Evolutionary conservation across 2,888 invertebrate species (phyloP).

Genomic region (Caenorhabditis sinica): DNA sequence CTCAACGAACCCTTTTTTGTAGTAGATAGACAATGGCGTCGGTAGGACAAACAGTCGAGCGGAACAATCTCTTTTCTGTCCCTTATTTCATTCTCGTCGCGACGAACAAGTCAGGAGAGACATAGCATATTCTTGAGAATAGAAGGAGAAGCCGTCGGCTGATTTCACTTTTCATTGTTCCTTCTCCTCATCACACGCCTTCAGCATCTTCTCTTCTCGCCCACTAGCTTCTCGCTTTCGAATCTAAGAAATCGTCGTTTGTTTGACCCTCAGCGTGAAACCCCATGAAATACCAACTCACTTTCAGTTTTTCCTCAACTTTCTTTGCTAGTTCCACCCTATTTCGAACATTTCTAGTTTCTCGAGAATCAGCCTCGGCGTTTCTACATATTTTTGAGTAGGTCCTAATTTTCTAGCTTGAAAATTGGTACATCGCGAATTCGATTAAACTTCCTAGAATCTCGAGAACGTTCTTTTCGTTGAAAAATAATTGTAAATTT

Average conservation of each 20-base stretch:
- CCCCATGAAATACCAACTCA: slow-evolving; percentile 2
- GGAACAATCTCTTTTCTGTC: slow-evolving; percentile 34
- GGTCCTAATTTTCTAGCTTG: no score
- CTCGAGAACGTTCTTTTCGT: neutral
- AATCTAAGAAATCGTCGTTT: slow-evolving; percentile 27
- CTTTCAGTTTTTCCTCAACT: neutral
- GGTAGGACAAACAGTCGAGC: slow-evolving; percentile 25
- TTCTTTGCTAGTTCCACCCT: neutral
- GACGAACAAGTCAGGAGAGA: slow-evolving; percentile 32
- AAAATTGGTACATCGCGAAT: no score
- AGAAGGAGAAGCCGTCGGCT: slow-evolving; percentile 28
- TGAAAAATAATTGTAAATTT: slow-evolving; percentile 19
- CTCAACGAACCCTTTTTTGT: slow-evolving; percentile 16
- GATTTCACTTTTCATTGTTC: slow-evolving; percentile 58
- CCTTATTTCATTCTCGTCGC: slow-evolving; percentile 20
- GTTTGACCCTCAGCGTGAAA: slow-evolving; percentile 35
- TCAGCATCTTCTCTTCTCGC: slow-evolving; percentile 46
- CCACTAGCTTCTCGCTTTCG: slow-evolving; percentile 26
- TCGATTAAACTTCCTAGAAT: no score
- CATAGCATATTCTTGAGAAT: slow-evolving; percentile 46
- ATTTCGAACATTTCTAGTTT: neutral
- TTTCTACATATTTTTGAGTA: neutral
- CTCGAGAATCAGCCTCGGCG: neutral
- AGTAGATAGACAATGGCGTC: slow-evolving; percentile 7
- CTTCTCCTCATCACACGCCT: slow-evolving; percentile 38